Evolutionary conservation across 2,888 invertebrate species (phyloP), one percentile per base, ranked within the genome.

Genomic region (Pandemis cinnamomeana): DNA sequence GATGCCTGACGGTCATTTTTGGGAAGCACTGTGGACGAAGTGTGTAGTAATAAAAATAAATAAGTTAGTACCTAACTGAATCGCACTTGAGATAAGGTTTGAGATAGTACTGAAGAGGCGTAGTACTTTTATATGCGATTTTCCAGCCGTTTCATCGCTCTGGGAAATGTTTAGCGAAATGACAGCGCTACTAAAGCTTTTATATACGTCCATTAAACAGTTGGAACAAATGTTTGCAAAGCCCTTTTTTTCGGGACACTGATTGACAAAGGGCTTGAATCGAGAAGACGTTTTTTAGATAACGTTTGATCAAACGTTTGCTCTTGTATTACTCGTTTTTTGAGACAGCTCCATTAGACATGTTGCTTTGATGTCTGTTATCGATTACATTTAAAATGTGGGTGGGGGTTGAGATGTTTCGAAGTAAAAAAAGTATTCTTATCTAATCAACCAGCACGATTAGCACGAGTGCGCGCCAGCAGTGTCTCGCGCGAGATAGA

Each of bases 71-170:
- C 20, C 27, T n/a, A 58, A 58, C 10, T 58, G 11, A 48, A 64
- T 11, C 10, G 13, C 46, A 44, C 15, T 63, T 20, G 15, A n/a
- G 44, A 62, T 42, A 44, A 44, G 42, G 44, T 44, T 44, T 15
- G 15, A 62, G 44, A 62, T 62, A 62, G 15, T 63, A 10, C 63
- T 63, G 42, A 15, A 63, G 44, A 10, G 63, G 20, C 44, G 36
- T 41, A 15, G n/a, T 44, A 15, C 27, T 11, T 58, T 11, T 48
- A 48, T 64, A 36, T 64, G 13, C 20, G 27, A 64, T 64, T 46
- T 64, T 46, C 64, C 48, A 48, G 48, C 48, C 48, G 13, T 64
- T 48, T n/a, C 8, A 4, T 20, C 46, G 20, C 64, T 11, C 20
- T 64, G 7, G 46, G 36, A 27, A 48, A 27, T n/a, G 36, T 36